phyloP scores from a whole-genome alignment of 1,140 invertebrate genomes.

The Goniozus legneri region DNA sequence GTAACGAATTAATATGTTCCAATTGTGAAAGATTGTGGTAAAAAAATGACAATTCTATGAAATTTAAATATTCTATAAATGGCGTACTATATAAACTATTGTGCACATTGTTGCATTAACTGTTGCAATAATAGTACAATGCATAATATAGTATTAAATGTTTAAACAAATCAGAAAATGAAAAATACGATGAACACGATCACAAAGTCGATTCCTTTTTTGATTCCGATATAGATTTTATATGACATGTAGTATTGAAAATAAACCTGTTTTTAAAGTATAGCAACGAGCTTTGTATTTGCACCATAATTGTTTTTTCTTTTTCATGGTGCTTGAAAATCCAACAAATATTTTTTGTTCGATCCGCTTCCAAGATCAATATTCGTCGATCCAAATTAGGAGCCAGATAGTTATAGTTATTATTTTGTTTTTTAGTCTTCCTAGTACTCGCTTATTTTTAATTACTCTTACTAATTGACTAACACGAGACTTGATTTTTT shows the following conservation, averaged over 20 bases:
- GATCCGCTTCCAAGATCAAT: too few species aligned
- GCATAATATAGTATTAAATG: constrained; percentile 20
- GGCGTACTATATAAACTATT: constrained; percentile 11
- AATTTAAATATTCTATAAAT: too few species aligned
- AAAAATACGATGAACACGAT: constrained; percentile 22
- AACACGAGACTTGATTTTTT: constrained; percentile 32
- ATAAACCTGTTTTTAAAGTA: constrained; percentile 47
- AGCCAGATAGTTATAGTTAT: too few species aligned
- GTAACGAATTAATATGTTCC: constrained; percentile 17
- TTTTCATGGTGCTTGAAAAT: constrained; percentile 7
- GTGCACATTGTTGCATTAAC: constrained; percentile 26
- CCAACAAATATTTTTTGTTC: too few species aligned
- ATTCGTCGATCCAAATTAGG: too few species aligned
- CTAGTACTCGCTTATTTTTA: too few species aligned
- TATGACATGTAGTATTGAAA: constrained; percentile 42
- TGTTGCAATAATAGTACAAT: constrained; percentile 36
- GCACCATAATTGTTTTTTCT: neutral
- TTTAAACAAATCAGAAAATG: constrained; percentile 13
- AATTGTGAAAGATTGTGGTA: constrained; percentile 18
- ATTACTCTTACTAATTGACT: too few species aligned
- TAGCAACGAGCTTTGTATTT: constrained; percentile 7
- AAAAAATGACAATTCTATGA: too few species aligned
- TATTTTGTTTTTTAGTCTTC: too few species aligned
- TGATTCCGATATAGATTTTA: constrained; percentile 45
- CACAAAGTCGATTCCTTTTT: constrained; percentile 25